A percentile compares a stretch with the other conserved stretches of the same genome.
These are phyloP conservation scores for Zosterops pallidus DNA, from an alignment of 2,113 vertebrate genomes.

Conservation along the genomic window DNA sequence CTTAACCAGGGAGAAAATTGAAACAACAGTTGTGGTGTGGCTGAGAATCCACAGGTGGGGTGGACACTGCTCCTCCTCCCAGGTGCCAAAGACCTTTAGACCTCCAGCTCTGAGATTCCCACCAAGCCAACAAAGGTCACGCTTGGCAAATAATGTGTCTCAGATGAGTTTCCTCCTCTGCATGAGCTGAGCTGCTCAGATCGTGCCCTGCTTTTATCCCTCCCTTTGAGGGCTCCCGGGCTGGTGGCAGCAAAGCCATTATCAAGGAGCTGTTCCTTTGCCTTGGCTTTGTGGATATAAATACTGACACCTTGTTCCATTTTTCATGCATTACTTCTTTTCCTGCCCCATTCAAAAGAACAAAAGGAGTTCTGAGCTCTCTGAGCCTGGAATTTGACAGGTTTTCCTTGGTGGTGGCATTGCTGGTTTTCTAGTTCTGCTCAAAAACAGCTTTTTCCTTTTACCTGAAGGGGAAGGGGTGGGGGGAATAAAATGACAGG, in stretches of 20 bases:
- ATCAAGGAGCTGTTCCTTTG: not conserved
- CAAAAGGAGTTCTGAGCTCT: slow-evolving; percentile 23
- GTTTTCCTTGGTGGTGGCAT: not conserved
- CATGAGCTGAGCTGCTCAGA: not conserved
- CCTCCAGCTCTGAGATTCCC: not conserved
- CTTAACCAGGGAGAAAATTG: not conserved
- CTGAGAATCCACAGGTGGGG: not conserved
- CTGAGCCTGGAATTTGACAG: not conserved
- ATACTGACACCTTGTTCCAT: not conserved
- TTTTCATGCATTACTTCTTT: not conserved
- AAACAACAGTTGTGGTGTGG: not conserved
- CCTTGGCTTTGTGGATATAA: slow-evolving; percentile 18
- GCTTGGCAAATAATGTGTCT: not conserved
- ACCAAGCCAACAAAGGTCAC: not conserved
- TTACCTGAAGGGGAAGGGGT: not conserved
- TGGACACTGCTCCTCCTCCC: not conserved
- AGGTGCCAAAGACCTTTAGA: not conserved
- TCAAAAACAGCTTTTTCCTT: slow-evolving; percentile 6
- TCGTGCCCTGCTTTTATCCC: not conserved
- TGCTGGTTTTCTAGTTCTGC: not conserved
- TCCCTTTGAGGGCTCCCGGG: not conserved
- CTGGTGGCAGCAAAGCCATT: not conserved
- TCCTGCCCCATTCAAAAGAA: slow-evolving; percentile 1
- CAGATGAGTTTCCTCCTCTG: not conserved
- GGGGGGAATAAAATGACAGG: not conserved